phyloP scores from a whole-genome alignment of 2,113 vertebrate genomes.

The Machaerirhynchus nigripectus region DNA sequence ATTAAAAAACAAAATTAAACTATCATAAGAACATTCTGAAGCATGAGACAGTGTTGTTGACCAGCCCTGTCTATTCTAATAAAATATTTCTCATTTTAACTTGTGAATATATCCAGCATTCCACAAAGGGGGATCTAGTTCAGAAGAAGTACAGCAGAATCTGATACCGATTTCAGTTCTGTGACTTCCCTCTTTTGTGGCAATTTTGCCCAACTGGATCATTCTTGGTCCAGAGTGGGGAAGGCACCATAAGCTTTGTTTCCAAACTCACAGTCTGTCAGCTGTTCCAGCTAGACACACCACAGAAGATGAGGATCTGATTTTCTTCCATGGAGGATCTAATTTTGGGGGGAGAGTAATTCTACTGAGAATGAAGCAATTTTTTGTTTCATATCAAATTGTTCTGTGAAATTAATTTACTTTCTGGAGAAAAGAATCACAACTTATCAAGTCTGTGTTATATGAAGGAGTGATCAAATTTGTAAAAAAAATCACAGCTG shows the following conservation, averaged over 20 bases:
- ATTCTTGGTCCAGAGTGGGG: not conserved
- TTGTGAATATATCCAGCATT: not conserved
- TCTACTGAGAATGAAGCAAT: not conserved
- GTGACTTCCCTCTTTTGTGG: not conserved
- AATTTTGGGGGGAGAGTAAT: not conserved
- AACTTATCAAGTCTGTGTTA: not conserved
- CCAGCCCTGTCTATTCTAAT: not conserved
- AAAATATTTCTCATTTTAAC: not conserved
- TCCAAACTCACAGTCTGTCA: not conserved
- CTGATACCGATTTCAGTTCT: not conserved
- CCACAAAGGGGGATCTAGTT: not conserved
- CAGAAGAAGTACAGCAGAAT: not conserved
- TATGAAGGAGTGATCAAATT: not conserved
- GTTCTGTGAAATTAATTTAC: not conserved
- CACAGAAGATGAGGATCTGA: accelerated
- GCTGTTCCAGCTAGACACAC: not conserved
- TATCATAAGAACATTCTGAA: not conserved
- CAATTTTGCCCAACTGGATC: not conserved
- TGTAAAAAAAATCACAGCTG: not conserved
- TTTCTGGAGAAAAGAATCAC: not conserved
- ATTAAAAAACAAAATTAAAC: not conserved
- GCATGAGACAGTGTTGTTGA: not conserved
- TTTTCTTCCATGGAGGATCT: not conserved
- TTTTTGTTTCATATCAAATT: not conserved
- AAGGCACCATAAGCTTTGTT: not conserved